A percentile compares a stretch with the other conserved stretches of the same genome.
These are phyloP conservation scores for Eupithecia abbreviata DNA, from an alignment of 2,888 invertebrate genomes.

Conservation along the genomic window DNA sequence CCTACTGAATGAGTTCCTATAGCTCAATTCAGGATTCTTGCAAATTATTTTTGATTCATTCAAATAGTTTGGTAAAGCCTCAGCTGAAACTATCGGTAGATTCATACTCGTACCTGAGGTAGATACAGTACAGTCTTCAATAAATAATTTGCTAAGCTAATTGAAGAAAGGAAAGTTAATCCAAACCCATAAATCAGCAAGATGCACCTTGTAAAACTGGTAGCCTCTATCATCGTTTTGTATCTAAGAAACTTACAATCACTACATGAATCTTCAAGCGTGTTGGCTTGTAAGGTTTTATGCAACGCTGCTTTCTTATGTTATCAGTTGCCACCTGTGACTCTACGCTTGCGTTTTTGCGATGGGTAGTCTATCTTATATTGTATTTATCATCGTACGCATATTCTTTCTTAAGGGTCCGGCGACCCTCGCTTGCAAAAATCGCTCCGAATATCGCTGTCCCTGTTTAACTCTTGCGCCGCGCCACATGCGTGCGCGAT, in stretches of 20 bases:
- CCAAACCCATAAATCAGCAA: constrained; percentile 28
- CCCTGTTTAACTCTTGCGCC: too few relatives aligned
- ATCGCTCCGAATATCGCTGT: too few relatives aligned
- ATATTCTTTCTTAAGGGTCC: neutral
- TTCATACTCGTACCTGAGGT: too few relatives aligned
- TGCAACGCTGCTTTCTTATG: constrained; percentile 13
- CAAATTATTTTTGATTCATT: neutral
- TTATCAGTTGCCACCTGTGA: neutral
- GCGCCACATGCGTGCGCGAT: too few relatives aligned
- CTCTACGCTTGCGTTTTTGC: neutral
- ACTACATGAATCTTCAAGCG: constrained; percentile 24
- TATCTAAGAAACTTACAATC: constrained; percentile 31
- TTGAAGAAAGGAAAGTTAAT: constrained; percentile 35
- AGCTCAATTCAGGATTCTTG: neutral
- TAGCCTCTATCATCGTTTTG: constrained; percentile 30
- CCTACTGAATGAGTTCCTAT: too few relatives aligned
- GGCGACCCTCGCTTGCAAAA: too few relatives aligned
- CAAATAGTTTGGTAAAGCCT: neutral
- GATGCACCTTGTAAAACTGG: constrained; percentile 30
- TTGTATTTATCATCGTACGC: neutral
- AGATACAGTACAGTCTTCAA: neutral
- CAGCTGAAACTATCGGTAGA: neutral
- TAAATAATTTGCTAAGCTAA: neutral
- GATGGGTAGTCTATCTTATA: neutral
- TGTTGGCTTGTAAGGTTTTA: constrained; percentile 20